Base-by-base conservation (phyloP, 2,113 vertebrate species). In the Colossoma macropomum region DNA sequence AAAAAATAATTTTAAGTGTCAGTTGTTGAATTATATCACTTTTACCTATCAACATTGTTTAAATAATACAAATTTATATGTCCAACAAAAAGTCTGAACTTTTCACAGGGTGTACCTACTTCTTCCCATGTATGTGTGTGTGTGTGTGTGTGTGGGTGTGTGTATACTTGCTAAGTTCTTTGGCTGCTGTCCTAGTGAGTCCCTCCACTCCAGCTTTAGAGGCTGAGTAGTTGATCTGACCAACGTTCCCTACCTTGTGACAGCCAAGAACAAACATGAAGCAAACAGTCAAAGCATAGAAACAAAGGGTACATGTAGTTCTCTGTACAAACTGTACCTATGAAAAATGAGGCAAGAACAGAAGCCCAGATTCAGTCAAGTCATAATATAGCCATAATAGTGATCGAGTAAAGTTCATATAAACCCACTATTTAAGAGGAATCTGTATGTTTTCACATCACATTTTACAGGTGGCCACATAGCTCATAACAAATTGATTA, bases 141-240 rank as follows among this genome's bases (percentile, higher is more conserved):
- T n/a, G n/a, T n/a, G n/a, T n/a, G n/a, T n/a, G n/a, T n/a, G n/a
- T n/a, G n/a, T n/a, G n/a, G n/a, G n/a, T 38, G 34, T 38, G 34
- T 45, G 41, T 45, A 9, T 71, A 95, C 95, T 91, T 93, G 90
- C 94, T 95, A 38, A 97, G 94, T 86, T 97, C 96, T 69, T 93
- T 95, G 62, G 97, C 96, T 0, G 90, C 94, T 0, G 85, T 94
- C 85, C 92, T 95, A 16, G 96, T 96, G 13, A 97, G 87, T 45
- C 95, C 96, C 63, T 96, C 91, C 45, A 97, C 96, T 72, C 96
- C 96, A 0, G 96, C 95, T 92, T 97, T 97, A 83, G 97, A 96
- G 1, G 96, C 93, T 0, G 93, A 83, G 19, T 97, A 97, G 81
- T 97, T 97, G 1, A 65, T 88, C 90, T 97, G 96, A 4, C 96